A percentile compares a stretch with the other conserved stretches of the same genome.
These are phyloP conservation scores for Bembecia ichneumoniformis DNA, from an alignment of 2,888 invertebrate genomes.

Conservation along the genomic window DNA sequence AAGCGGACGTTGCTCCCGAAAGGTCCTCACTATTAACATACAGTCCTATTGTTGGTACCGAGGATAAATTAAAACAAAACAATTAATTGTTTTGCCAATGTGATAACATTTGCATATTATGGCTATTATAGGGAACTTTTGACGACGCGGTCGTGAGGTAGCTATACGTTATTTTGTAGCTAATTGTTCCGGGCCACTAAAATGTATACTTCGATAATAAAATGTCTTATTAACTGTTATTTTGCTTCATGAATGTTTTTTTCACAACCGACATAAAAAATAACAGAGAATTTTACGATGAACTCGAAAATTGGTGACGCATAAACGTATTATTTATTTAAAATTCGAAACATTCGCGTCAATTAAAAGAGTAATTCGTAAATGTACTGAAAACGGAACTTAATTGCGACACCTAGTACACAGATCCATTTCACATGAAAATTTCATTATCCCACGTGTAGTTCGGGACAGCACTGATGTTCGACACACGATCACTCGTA, in stretches of 20 bases:
- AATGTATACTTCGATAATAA: too few species aligned
- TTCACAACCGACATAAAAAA: too few species aligned
- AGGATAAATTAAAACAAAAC: constrained; percentile 31
- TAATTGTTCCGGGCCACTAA: neutral
- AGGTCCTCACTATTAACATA: neutral
- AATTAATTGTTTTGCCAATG: constrained; percentile 28
- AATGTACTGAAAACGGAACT: neutral
- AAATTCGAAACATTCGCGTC: neutral
- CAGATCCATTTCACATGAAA: constrained; percentile 41
- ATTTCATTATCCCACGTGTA: constrained; percentile 46
- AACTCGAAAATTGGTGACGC: neutral
- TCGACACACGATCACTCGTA: constrained; percentile 7
- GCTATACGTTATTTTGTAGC: too few species aligned
- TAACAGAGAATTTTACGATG: too few species aligned
- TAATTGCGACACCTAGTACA: neutral
- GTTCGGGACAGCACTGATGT: constrained; percentile 8
- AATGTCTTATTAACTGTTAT: too few species aligned
- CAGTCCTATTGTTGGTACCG: neutral
- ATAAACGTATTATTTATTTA: neutral
- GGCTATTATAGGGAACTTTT: constrained; percentile 26
- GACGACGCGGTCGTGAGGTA: neutral
- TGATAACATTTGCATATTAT: constrained; percentile 36
- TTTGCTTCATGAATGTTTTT: too few species aligned
- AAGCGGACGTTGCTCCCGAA: neutral
- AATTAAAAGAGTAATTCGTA: neutral